These are phyloP conservation scores for Parascotia fuliginaria DNA, from an alignment of 2,888 invertebrate species.

Conservation along the genomic window DNA sequence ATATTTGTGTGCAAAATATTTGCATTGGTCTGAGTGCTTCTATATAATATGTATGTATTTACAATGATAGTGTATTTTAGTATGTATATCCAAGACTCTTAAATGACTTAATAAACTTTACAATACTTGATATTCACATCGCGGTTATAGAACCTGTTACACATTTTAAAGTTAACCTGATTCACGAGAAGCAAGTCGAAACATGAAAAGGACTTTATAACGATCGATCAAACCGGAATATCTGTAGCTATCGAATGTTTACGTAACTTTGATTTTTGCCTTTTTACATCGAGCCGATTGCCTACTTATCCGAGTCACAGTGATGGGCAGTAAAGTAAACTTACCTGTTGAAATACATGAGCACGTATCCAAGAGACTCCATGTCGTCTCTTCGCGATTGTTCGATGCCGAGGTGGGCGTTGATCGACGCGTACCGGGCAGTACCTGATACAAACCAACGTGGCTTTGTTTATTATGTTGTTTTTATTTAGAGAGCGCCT, in stretches of 20 bases:
- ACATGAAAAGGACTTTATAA: conserved; percentile 19
- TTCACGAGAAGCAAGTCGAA: conserved; percentile 23
- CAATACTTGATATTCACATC: too few relatives aligned
- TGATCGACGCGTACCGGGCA: conserved; percentile 99
- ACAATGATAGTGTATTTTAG: too few relatives aligned
- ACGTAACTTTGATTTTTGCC: not conserved
- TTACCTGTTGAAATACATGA: conserved; percentile 98
- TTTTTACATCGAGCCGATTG: too few relatives aligned
- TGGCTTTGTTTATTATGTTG: too few relatives aligned
- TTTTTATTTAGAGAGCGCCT: too few relatives aligned
- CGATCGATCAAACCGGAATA: conserved; percentile 21
- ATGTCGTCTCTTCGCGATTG: conserved; percentile 99
- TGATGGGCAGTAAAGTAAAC: conserved; percentile 8
- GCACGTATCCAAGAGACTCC: conserved; percentile 99
- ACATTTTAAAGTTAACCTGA: conserved; percentile 1
- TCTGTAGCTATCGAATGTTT: not conserved
- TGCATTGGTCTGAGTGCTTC: too few relatives aligned
- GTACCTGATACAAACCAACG: conserved; percentile 87
- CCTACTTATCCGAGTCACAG: not conserved
- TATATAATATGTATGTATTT: too few relatives aligned
- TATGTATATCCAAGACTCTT: too few relatives aligned
- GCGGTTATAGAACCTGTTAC: too few relatives aligned
- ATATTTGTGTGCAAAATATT: too few relatives aligned
- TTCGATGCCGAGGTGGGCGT: conserved; percentile 99
- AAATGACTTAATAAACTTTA: too few relatives aligned